Percentiles rank a stretch among this genome's conserved stretches.
Evolutionary conservation across 53 echinoderm and acorn worm species (phyloP).

Genomic region (Apostichopus leukothele): DNA sequence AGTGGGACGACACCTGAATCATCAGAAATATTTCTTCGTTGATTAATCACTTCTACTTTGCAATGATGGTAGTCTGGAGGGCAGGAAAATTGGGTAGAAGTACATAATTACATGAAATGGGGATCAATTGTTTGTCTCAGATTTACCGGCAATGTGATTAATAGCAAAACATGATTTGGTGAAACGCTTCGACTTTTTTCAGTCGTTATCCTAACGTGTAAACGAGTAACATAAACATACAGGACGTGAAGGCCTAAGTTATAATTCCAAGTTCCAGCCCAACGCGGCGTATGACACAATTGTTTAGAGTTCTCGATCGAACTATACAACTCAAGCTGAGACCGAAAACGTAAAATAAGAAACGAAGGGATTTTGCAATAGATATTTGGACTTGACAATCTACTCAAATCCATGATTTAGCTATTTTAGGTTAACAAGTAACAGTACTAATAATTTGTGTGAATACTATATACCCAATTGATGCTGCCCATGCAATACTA

Average conservation of each 20-base stretch:
- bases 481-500: background rate
- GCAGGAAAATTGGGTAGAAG: background rate
- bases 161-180: background rate
- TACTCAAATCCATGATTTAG: too few species aligned
- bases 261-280: background rate
- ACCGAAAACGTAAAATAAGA: too few species aligned
- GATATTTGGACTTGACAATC: too few species aligned
- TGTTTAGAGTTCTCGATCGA: too few species aligned
- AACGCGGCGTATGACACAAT: background rate
- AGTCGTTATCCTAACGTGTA: background rate
- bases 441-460: too few species aligned
- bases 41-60: background rate
- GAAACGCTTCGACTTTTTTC: background rate
- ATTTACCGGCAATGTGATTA: background rate
- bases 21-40: background rate
- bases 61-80: background rate
- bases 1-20: background rate
- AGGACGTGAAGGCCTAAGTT: too few species aligned
- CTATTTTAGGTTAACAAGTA: too few species aligned
- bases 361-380: too few species aligned
- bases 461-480: too few species aligned
- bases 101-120: background rate
- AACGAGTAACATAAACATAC: background rate
- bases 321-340: too few species aligned
- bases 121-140: background rate